Evolutionary conservation across 2,113 vertebrate genomes (phyloP), one percentile per base, ranked within the genome.

Genomic region (Danionella cerebrum): DNA sequence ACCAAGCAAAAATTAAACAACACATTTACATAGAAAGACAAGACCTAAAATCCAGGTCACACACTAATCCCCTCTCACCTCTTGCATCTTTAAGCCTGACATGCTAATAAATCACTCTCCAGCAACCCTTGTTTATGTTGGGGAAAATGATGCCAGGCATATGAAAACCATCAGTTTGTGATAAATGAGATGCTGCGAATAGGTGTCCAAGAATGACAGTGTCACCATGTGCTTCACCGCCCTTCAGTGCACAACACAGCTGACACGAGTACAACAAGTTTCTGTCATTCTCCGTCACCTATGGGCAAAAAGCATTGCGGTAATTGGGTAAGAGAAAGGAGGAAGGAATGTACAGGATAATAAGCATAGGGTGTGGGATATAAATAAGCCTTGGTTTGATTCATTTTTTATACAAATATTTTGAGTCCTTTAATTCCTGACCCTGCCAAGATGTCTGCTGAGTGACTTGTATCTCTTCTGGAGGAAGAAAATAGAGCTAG

Each of bases 171-270:
- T 85, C 79, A 79, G 78, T 21, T 74, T 71, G 39, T 85, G 85
- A 87, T 87, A 78, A 85, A 88, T 88, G 86, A 84, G 81, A 72
- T 76, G 76, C 81, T 79, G 74, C 79, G 82, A 82, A 85, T 87
- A 85, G 84, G 84, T 77, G 79, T 70, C 78, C 74, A 77, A 82
- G 76, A 86, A 73, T 85, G 84, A 83, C 78, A 81, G 54, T 11
- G n/a, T 64, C 73, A 70, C 55, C 59, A 71, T 65, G 68, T 72
- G 60, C 58, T 67, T 70, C 53, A 79, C 74, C 29, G 35, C 75
- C 72, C 76, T 67, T 73, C 67, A 51, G 77, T 66, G 67, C 77
- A 52, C 35, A 42, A 31, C 45, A 39, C 12, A 77, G 67, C 73
- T 69, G 75, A 74, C 66, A 62, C 60, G 12, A 44, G 66, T 74